A percentile compares a stretch with the other conserved stretches of the same genome.
These are phyloP conservation scores for Sparidentex hasta DNA, from an alignment of 2,797 vertebrate genomes.

Conservation along the genomic window DNA sequence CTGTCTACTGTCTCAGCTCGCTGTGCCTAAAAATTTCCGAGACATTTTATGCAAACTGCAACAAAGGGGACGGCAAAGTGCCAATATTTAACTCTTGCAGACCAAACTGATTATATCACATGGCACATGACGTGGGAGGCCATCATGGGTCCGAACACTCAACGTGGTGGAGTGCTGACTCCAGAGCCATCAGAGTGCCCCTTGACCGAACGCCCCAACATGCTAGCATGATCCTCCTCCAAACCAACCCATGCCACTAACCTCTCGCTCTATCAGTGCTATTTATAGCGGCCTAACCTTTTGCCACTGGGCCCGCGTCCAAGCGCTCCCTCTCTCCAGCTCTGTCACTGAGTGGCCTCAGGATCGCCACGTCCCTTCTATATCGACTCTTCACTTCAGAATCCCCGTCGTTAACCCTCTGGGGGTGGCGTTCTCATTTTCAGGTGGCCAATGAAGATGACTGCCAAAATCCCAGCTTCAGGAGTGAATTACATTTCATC, in stretches of 20 bases:
- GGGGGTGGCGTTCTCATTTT: constrained; percentile 57
- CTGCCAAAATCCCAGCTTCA: constrained; percentile 51
- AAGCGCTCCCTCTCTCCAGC: constrained; percentile 66
- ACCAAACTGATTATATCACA: constrained; percentile 63
- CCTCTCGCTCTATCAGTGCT: constrained; percentile 60
- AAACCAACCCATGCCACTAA: constrained; percentile 52
- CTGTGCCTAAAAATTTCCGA: constrained; percentile 21
- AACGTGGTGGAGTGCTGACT: background rate
- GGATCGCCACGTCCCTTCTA: constrained; percentile 70
- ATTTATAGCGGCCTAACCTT: constrained; percentile 85
- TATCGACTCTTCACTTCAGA: constrained; percentile 73
- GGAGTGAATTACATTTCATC: constrained; percentile 56
- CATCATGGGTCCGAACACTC: constrained; percentile 20
- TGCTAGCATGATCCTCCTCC: constrained; percentile 44
- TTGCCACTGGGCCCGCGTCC: constrained; percentile 74
- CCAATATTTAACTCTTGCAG: constrained; percentile 24
- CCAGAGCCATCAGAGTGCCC: constrained; percentile 11
- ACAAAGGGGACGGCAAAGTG: background rate
- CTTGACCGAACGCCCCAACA: constrained; percentile 59
- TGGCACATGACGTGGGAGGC: constrained; percentile 32
- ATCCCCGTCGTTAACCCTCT: constrained; percentile 75
- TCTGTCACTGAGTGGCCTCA: constrained; percentile 69
- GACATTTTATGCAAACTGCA: constrained; percentile 2
- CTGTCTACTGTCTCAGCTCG: background rate
- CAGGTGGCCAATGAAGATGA: constrained; percentile 56